Evolutionary conservation across 1,140 invertebrate species (phyloP).

Genomic region (Eriocheir sinensis): DNA sequence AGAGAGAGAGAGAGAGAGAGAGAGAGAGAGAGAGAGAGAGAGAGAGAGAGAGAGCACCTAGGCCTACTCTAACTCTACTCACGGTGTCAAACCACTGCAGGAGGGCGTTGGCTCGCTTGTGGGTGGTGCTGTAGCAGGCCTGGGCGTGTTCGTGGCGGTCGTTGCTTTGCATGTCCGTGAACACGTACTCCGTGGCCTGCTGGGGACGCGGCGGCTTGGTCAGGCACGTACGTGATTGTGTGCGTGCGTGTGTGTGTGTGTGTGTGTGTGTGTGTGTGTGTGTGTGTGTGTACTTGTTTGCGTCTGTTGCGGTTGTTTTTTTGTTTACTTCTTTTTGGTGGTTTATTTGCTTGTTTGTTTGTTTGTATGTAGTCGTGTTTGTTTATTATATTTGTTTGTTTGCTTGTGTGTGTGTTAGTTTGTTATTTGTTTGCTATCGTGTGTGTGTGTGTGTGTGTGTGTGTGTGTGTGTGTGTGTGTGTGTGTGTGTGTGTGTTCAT

Average conservation of each 20-base stretch:
- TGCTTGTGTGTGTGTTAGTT: constrained; percentile 46
- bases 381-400: no score
- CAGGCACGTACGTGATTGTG: constrained; percentile 6
- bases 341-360: no score
- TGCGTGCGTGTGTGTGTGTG: constrained; percentile 51
- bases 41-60: neutral
- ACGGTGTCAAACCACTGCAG: constrained; percentile 85
- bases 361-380: no score
- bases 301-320: constrained; percentile 14
- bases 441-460: constrained; percentile 42
- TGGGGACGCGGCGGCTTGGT: constrained; percentile 40
- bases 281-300: constrained; percentile 34
- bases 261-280: constrained; percentile 39
- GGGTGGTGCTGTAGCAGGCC: constrained; percentile 83
- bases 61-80: no score
- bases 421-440: neutral
- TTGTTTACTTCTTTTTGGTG: neutral
- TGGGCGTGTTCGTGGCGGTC: constrained; percentile 83
- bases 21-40: neutral
- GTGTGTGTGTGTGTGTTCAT: neutral
- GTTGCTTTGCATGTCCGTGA: constrained; percentile 84
- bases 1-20: neutral
- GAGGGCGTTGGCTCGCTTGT: constrained; percentile 83
- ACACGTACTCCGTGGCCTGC: constrained; percentile 84
- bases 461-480: constrained; percentile 44